A percentile compares a stretch with the other conserved stretches of the same genome.
These are phyloP conservation scores for Scophthalmus maximus DNA, from an alignment of 2,113 vertebrate species.

Conservation along the genomic window DNA sequence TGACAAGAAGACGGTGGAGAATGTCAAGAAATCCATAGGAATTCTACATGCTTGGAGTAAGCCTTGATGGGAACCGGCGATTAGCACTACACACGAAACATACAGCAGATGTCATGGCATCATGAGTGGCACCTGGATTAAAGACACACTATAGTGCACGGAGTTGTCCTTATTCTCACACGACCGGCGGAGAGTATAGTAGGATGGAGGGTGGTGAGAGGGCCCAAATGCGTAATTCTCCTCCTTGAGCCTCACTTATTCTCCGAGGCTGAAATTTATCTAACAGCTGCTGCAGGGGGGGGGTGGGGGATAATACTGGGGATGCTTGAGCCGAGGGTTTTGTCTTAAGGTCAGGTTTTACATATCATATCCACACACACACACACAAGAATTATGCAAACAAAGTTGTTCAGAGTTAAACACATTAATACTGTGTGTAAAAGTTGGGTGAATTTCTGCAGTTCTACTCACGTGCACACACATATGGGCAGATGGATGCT, in stretches of 20 bases:
- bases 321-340: constrained; percentile 61
- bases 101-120: constrained; percentile 34
- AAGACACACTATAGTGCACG: constrained; percentile 18
- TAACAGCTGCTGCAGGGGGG: constrained; percentile 24
- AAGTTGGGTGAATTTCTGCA: constrained; percentile 15
- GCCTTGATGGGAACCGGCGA: constrained; percentile 48
- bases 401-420: constrained; percentile 24
- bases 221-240: constrained; percentile 47
- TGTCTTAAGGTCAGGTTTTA: constrained; percentile 78
- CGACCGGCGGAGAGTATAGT: constrained; percentile 20
- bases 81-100: constrained; percentile 42
- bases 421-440: constrained; percentile 9
- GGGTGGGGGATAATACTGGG: constrained; percentile 54
- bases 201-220: constrained; percentile 32
- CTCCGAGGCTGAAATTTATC: constrained; percentile 64
- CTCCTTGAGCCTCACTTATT: constrained; percentile 63
- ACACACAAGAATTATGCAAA: constrained; percentile 20
- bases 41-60: constrained; percentile 55
- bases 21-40: constrained; percentile 66
- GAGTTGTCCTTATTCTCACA: constrained; percentile 39
- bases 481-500: background rate
- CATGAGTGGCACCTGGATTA: constrained; percentile 62
- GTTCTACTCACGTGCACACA: background rate
- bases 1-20: constrained; percentile 63
- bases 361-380: constrained; percentile 57